Percentiles rank a stretch among this genome's conserved stretches.
Evolutionary conservation across 2,113 vertebrate genomes (phyloP).

Genomic region (Nothobranchius kuhntae): DNA sequence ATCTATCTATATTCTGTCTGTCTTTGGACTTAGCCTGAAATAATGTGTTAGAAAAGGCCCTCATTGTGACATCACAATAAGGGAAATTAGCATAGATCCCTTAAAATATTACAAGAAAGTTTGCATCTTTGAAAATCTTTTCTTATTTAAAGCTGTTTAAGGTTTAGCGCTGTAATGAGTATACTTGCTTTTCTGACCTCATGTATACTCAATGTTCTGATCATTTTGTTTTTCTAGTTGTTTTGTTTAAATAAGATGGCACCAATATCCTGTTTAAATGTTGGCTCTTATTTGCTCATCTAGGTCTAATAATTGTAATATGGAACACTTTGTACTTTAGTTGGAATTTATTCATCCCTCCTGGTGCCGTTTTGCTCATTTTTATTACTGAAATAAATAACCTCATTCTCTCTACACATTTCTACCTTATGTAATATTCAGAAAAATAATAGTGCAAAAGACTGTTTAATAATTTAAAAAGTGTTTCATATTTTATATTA

Average conservation of each 20-base stretch:
- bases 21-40: too few relatives aligned
- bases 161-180: background rate
- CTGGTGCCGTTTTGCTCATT: constrained; percentile 20
- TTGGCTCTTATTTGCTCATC: constrained; percentile 1
- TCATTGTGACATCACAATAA: too few relatives aligned
- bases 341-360: constrained; percentile 24
- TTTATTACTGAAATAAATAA: constrained; percentile 37
- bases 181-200: background rate
- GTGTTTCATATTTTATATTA: constrained; percentile 66
- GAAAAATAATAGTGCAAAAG: constrained; percentile 59
- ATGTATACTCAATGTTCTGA: too few relatives aligned
- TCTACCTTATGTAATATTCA: constrained; percentile 51
- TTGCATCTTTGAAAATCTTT: too few relatives aligned
- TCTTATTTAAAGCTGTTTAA: background rate
- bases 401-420: constrained; percentile 39
- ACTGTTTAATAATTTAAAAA: constrained; percentile 61
- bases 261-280: constrained; percentile 15
- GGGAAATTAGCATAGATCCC: too few relatives aligned
- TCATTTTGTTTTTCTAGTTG: too few relatives aligned
- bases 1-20: too few relatives aligned
- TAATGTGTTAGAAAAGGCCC: too few relatives aligned
- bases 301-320: background rate
- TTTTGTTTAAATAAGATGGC: too few relatives aligned
- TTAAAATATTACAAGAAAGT: background rate
- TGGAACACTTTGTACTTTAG: constrained; percentile 10